Percentiles rank a stretch among this genome's conserved stretches.
phyloP scores from a whole-genome alignment of 1,140 invertebrate genomes.

The Bicyclus anynana region DNA sequence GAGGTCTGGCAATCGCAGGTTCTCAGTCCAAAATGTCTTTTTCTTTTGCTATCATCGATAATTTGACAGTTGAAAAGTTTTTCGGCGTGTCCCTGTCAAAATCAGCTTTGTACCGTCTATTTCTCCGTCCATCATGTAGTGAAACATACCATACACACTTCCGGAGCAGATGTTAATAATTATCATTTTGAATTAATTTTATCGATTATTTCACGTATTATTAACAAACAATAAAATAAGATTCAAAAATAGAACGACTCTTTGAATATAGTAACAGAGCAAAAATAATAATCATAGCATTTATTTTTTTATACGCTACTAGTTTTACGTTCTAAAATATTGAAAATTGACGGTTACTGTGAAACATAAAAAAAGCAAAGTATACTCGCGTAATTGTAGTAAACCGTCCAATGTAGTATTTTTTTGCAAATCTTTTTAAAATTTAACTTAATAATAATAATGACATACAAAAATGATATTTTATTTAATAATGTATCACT shows the following conservation, averaged over 20 bases:
- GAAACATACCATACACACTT: slow-evolving; percentile 17
- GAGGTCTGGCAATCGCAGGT: no score
- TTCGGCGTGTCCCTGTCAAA: slow-evolving; percentile 22
- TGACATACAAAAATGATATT: slow-evolving; percentile 4
- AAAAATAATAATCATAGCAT: background rate
- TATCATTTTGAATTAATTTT: background rate
- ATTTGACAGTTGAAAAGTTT: slow-evolving; percentile 13
- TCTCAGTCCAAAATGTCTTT: background rate
- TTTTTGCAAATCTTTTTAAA: slow-evolving; percentile 42
- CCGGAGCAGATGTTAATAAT: slow-evolving; percentile 1
- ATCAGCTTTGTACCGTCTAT: slow-evolving; percentile 32
- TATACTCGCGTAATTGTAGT: slow-evolving; percentile 50
- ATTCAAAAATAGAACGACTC: background rate
- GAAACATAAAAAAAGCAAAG: slow-evolving; percentile 38
- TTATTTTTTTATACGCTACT: slow-evolving; percentile 11
- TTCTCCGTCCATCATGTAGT: slow-evolving; percentile 28
- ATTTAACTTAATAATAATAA: slow-evolving; percentile 12
- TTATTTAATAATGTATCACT: slow-evolving; percentile 9
- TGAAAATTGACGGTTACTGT: slow-evolving; percentile 27
- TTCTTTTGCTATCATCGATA: slow-evolving; percentile 3
- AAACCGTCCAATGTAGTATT: slow-evolving; percentile 67
- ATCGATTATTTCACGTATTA: background rate
- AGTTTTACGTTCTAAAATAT: slow-evolving; percentile 23
- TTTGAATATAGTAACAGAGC: background rate
- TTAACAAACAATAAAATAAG: background rate